Base-by-base conservation (phyloP, 1,140 invertebrate genomes). In the Calliopsis andreniformis region DNA sequence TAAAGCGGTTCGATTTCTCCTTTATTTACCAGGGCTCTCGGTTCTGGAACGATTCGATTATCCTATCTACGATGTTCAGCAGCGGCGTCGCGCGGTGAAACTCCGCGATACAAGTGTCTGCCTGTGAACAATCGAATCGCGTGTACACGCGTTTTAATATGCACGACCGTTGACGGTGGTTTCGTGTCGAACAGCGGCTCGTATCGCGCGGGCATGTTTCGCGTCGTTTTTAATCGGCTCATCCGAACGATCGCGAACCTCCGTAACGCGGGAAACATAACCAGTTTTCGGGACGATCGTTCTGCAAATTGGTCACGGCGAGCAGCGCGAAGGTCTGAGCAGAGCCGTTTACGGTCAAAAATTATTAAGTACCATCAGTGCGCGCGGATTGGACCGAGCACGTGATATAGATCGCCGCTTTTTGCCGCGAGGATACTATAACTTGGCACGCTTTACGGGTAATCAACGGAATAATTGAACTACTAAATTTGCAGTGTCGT, bases 351-450 rank as follows among this genome's bases (percentile, higher is more conserved):
- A 23, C 49, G 32, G 3, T 39, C 32, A 23, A 45, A 45, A 45
- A 82, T 77, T 77, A 84, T 84, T 83, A 76, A 83, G 62, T 59
- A 30, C 47, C 71, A 30, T 25, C 25, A 75, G 51, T 35, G 70
- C 59, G 35, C 30, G 16, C 47, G 64, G 28, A 18, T 42, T 23
- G 39, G 28, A 25, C 18, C 18, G 39, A 28, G 14, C 16, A 25
- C 18, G 47, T 63, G 28, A 63, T 53, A 53, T 18, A 43, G 30
- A 39, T 42, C 63, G 30, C 43, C 45, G 76, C 43, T 66, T 59
- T 72, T 78, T 66, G 61, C 45, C 32, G 28, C 28, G 18, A 47
- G 67, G 42, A 59, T 12, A 30, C 67, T 32, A 69, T 69, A 45
- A 69, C 53, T 49, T 20, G 51, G 23, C 53, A 45, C 39, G 67